Base-by-base conservation (phyloP, 2,888 invertebrate species). In the Allophyes oxyacanthae region DNA sequence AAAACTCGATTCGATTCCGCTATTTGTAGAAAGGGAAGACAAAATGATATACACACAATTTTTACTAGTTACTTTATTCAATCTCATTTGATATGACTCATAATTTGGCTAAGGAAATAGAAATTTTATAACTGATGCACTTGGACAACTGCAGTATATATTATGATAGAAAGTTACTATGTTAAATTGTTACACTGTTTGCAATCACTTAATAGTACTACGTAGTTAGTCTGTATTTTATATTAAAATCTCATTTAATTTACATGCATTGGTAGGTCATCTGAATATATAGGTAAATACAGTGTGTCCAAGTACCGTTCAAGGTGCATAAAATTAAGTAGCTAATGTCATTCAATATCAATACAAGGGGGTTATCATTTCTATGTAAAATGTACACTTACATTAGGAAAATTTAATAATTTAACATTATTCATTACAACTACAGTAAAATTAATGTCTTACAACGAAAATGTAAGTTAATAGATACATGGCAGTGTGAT, bases 21-120 rank as follows among this genome's bases (percentile, higher is more conserved):
- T n/a, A n/a, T n/a, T n/a, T n/a, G n/a, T n/a, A n/a, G n/a, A n/a
- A 66, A 78, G 68, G 7, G 4, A 6, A 7, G 14, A 40, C 8
- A 59, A 76, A 72, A 80, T 63, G 72, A 71, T 41, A 56, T 63
- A 58, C 52, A 50, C 30, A 40, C 14, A 51, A 78, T 66, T 81
- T 66, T 80, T 67, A 75, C 89, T 91, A 92, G 84, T 83, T 90
- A 90, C 81, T 93, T 92, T 90, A 92, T 91, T 93, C 85, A 89
- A 92, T 90, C 89, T 92, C 87, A 88, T 91, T 83, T 94, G 93
- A 94, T 94, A 94, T 94, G 93, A 92, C 88, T 93, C 87, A 87
- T 88, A 91, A 89, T 91, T 91, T 92, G 91, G 91, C 92, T 91
- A 92, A 88, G 77, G 82, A 90, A 91, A 90, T 88, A 82, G 82